Evolutionary conservation across 2,797 vertebrate genomes (phyloP).

Genomic region (Chiloscyllium punctatum): DNA sequence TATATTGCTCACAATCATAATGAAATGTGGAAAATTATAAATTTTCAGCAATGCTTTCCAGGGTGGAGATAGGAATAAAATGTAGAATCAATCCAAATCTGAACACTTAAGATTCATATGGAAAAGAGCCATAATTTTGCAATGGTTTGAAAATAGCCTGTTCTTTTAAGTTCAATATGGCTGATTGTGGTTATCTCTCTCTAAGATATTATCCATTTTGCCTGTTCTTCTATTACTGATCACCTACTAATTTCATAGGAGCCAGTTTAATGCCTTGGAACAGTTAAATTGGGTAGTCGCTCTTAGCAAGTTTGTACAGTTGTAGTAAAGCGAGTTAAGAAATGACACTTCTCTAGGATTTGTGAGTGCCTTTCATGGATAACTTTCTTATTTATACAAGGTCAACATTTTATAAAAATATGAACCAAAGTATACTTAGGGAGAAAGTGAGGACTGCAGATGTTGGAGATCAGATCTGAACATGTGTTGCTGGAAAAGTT

Average conservation of each 20-base stretch:
- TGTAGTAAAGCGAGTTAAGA: not conserved
- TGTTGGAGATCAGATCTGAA: too few species aligned
- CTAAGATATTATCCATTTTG: not conserved
- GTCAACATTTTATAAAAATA: not conserved
- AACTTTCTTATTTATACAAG: not conserved
- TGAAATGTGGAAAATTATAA: not conserved
- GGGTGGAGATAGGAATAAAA: not conserved
- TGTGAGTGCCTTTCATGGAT: not conserved
- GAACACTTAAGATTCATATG: not conserved
- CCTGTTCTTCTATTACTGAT: not conserved
- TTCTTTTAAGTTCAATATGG: not conserved
- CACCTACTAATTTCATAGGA: too few species aligned
- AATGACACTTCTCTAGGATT: not conserved
- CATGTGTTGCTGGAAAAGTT: too few species aligned
- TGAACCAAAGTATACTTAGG: not conserved
- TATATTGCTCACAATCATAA: not conserved
- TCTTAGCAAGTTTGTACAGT: not conserved
- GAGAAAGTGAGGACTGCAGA: too few species aligned
- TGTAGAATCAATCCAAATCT: not conserved
- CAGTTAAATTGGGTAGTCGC: not conserved
- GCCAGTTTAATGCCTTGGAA: not conserved
- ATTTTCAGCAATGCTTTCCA: not conserved
- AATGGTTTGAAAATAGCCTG: not conserved
- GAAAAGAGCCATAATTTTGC: not conserved
- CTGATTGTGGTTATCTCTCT: too few species aligned